phyloP scores from a whole-genome alignment of 2,113 vertebrate genomes.

The Tychaedon coryphoeus region DNA sequence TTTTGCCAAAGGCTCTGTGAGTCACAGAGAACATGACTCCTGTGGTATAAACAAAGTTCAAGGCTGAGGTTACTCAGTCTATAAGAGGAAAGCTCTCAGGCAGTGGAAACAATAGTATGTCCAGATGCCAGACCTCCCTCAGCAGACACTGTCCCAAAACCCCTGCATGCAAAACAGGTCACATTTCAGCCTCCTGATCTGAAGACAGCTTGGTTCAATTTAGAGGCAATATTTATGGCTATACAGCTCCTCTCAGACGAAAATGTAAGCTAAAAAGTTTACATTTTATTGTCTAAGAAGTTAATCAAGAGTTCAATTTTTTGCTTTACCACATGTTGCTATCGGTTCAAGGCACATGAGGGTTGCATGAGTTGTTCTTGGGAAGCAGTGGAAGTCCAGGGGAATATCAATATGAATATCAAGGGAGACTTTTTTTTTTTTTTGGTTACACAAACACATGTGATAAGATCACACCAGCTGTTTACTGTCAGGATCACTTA shows the following conservation, averaged over 20 bases:
- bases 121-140: constrained; percentile 34
- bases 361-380: not conserved
- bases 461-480: not conserved
- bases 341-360: not conserved
- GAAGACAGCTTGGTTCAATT: not conserved
- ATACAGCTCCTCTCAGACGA: not conserved
- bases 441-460: not conserved
- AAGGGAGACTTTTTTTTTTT: not conserved
- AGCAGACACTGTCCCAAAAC: not conserved
- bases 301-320: not conserved
- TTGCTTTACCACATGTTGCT: not conserved
- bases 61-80: constrained; percentile 21
- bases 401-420: not conserved
- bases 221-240: not conserved
- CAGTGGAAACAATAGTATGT: constrained; percentile 8
- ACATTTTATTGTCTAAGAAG: not conserved
- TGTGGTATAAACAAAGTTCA: constrained; percentile 45
- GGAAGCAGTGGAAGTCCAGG: not conserved
- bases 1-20: constrained; percentile 23
- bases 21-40: constrained; percentile 32
- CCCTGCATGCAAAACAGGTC: not conserved
- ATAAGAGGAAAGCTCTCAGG: constrained; percentile 50
- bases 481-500: not conserved
- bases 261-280: not conserved
- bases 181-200: not conserved